Evolutionary conservation across 2,888 invertebrate species (phyloP), one percentile per base, ranked within the genome.

Genomic region (Omphaloscelis lunosa): DNA sequence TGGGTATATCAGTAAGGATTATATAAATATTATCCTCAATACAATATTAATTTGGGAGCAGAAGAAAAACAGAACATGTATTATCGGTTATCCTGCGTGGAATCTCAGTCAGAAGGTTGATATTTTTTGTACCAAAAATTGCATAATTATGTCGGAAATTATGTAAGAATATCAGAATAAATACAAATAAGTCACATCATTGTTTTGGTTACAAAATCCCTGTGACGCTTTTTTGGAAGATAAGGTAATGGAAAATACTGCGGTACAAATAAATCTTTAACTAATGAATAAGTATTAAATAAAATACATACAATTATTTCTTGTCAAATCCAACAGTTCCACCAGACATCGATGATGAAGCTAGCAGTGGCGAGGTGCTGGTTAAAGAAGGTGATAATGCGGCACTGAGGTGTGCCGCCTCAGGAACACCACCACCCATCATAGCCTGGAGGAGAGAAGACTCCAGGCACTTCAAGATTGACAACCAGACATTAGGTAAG

Each of bases 391-490:
- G 98, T 1, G 98, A 98, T 83, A 98, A 98, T 82, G 98, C 98
- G 0, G 97, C 97, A 1, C 95, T 99, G 20, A 97, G 97, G 11
- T 99, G 99, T 89, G 98, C 97, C 29, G 99, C 98, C 0, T 98
- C 98, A 0, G 98, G 99, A 12, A 98, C 98, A 66, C 99, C 99
- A 0, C 95, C 97, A 6, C 98, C 98, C 0, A 97, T 97, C 72
- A 98, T 99, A 85, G 98, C 97, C 17, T 99, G 99, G 99, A 97
- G 98, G 84, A 95, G 98, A 72, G 98, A 98, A 92, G 98, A 98
- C 92, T 97, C 98, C 23, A 95, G 97, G 63, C 97, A 97, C 75
- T 97, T 97, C 90, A 95, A 95, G 82, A 94, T 97, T 23, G 91
- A 96, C 72, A 96, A 96, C 72, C 92, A 93, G 48, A 96, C 96